Evolutionary conservation across 1,140 invertebrate species (phyloP), one percentile per base, ranked within the genome.

Genomic region (Phortica variegata): DNA sequence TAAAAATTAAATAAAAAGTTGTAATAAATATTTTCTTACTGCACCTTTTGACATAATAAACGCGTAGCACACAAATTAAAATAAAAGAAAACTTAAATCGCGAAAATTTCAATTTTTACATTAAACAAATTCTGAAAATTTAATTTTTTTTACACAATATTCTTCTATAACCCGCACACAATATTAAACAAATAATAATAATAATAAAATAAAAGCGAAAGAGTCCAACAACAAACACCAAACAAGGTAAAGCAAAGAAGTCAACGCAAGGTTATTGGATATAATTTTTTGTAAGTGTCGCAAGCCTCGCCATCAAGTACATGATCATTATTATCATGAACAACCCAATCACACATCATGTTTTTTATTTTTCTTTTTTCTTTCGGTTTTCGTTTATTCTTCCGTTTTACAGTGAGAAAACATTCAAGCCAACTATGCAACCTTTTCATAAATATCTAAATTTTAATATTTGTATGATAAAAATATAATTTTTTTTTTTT

Each of bases 261-360:
- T 32, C 45, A 58, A 52, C 49, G 60, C 63, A 68, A 68, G 65
- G 63, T 68, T 63, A 69, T 63, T 63, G 65, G 65, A 68, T 63
- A 69, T 60, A 68, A 68, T 68, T 68, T 65, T 62, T 68, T 68
- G 63, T 68, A 68, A 68, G 63, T 68, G 37, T 32, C 47, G 10
- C 10, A 26, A 10, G 10, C 5, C 23, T 10, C 5, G 10, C 5
- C 5, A 26, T 26, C 10, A 26, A 26, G 10, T 26, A 26, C 23
- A 10, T 26, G 5, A 26, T 26, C 5, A 26, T 6, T 26, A 26
- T 44, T 36, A 31, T 8, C n/a, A 4, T n/a, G 32, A 34, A 15
- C 13, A 34, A 4, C 6, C n/a, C 6, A 34, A 34, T 4, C n/a
- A 34, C 6, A 9, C 32, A 34, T 4, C 32, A 13, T 8, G 6